phyloP scores from a whole-genome alignment of 1,140 invertebrate species.

The Batillaria attramentaria region DNA sequence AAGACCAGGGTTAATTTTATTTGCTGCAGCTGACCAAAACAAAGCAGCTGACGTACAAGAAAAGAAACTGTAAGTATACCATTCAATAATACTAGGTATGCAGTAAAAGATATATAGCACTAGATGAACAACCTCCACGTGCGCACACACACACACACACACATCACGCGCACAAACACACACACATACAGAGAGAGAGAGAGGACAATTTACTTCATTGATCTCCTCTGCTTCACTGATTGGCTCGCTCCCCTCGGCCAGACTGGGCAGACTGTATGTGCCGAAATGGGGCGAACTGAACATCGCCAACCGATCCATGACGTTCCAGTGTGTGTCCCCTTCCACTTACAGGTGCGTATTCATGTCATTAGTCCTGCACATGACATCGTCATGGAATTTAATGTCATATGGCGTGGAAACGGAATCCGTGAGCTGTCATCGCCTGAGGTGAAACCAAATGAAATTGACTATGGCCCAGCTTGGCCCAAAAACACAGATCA shows the following conservation, averaged over 20 bases:
- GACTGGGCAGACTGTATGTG: constrained; percentile 59
- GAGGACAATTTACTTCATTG: constrained; percentile 45
- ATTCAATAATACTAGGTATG: no score
- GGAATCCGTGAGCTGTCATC: neutral
- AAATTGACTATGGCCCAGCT: neutral
- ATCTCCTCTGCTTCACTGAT: constrained; percentile 64
- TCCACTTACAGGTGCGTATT: neutral
- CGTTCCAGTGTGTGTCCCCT: neutral
- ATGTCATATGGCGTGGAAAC: neutral
- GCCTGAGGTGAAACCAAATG: neutral
- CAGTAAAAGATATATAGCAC: no score
- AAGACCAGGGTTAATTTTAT: no score
- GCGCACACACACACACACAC: neutral
- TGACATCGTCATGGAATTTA: no score
- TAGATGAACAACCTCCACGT: no score
- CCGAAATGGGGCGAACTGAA: constrained; percentile 36
- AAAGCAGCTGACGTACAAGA: no score
- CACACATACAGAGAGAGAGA: neutral
- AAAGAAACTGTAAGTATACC: no score
- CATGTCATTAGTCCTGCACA: no score
- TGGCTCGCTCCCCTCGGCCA: constrained; percentile 61
- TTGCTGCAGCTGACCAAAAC: no score
- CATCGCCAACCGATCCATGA: constrained; percentile 25
- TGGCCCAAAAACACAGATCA: neutral
- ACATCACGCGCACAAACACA: constrained; percentile 4